Conservation (phyloP, 1,140 invertebrate genomes). For the Physella acuta region DNA sequence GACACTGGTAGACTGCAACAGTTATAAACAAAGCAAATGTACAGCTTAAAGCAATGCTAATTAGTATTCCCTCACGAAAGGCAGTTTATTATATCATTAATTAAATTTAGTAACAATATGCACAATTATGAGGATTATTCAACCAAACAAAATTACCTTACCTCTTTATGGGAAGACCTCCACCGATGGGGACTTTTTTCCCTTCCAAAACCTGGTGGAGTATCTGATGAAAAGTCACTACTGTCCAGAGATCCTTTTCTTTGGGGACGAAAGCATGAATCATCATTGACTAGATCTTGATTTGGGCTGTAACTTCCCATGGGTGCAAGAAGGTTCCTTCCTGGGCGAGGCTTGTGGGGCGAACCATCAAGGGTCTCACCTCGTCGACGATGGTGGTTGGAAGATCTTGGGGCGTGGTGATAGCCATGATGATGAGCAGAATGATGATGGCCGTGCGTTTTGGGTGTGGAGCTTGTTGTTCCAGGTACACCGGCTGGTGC, state of each 20-base stretch:
- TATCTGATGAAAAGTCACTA: conserved; percentile 2
- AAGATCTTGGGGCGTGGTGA: conserved; percentile 18
- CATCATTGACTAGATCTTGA: conserved; percentile 1
- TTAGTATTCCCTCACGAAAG: too few species aligned
- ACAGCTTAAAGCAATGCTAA: too few species aligned
- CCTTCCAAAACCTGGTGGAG: not conserved
- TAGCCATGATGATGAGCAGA: conserved; percentile 26
- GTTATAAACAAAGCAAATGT: not conserved
- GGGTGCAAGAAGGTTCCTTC: conserved; percentile 18
- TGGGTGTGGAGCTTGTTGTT: not conserved
- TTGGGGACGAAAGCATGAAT: conserved; percentile 14
- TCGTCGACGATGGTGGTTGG: conserved; percentile 7
- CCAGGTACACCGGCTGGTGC: not conserved
- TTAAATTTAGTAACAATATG: not conserved
- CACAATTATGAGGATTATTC: not conserved
- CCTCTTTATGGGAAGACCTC: conserved; percentile 11
- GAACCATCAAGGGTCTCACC: not conserved
- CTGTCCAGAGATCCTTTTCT: conserved; percentile 22
- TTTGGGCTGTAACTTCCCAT: not conserved
- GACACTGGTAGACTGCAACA: conserved; percentile 7
- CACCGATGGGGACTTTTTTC: conserved; percentile 21
- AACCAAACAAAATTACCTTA: not conserved
- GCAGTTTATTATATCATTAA: too few species aligned
- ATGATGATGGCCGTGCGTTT: conserved; percentile 26
- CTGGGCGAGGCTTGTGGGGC: conserved; percentile 21